Evolutionary conservation across 2,888 invertebrate species (phyloP).

Genomic region (Orthosia gothica): DNA sequence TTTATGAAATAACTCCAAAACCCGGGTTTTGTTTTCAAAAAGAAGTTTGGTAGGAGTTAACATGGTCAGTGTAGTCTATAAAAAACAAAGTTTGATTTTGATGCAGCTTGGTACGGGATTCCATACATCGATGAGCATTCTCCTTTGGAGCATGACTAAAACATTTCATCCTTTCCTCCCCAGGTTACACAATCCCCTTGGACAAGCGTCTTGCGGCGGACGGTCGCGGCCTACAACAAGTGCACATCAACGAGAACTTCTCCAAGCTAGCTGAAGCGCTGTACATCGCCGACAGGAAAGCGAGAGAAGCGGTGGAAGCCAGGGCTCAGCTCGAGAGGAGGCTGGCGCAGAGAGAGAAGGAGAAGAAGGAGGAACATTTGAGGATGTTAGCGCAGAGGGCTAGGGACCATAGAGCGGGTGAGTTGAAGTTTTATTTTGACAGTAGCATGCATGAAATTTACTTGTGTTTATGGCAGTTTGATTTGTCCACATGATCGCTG

Average conservation of each 20-base stretch:
- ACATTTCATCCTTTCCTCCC: neutral
- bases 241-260: constrained; percentile 99
- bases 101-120: too few species aligned
- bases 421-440: constrained; percentile 69
- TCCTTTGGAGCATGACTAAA: too few species aligned
- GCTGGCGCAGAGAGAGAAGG: constrained; percentile 99
- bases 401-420: constrained; percentile 98
- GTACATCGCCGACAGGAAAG: constrained; percentile 99
- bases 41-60: too few species aligned
- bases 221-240: constrained; percentile 98
- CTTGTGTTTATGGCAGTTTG: too few species aligned
- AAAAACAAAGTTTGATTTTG: too few species aligned
- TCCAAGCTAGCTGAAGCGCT: constrained; percentile 99
- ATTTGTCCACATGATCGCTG: too few species aligned
- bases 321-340: constrained; percentile 98
- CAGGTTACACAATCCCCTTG: constrained; percentile 98
- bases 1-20: too few species aligned
- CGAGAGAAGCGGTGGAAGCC: constrained; percentile 99
- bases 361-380: constrained; percentile 99
- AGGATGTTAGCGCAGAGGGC: constrained; percentile 98
- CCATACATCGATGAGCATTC: too few species aligned
- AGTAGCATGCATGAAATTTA: too few species aligned
- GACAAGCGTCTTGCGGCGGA: constrained; percentile 99
- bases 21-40: too few species aligned
- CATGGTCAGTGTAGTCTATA: too few species aligned